Percentiles rank a stretch among this genome's conserved stretches.
These are phyloP conservation scores for Syncerus caffer DNA, from an alignment of 2,797 vertebrate genomes.

Conservation along the genomic window DNA sequence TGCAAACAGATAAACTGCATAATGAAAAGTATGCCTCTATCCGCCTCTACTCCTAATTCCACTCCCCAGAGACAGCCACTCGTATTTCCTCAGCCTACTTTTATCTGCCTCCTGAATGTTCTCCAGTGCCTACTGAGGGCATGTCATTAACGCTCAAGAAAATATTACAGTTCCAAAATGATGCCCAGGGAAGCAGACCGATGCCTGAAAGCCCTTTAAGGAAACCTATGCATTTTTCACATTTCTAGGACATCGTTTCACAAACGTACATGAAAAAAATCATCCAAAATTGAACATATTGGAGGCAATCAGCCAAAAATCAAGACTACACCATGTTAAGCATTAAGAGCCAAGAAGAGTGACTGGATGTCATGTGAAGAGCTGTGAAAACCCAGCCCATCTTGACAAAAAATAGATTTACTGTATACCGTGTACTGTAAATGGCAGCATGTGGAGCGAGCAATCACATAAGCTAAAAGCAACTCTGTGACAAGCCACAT, in stretches of 20 bases:
- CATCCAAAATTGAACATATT: slow-evolving; percentile 74
- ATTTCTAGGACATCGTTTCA: slow-evolving; percentile 72
- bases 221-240: slow-evolving; percentile 68
- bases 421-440: slow-evolving; percentile 65
- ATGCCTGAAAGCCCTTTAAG: slow-evolving; percentile 52
- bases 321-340: slow-evolving; percentile 73
- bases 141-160: background rate
- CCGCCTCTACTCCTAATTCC: background rate
- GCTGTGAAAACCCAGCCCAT: slow-evolving; percentile 73
- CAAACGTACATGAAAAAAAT: slow-evolving; percentile 68
- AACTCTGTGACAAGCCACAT: slow-evolving; percentile 60
- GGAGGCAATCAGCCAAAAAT: slow-evolving; percentile 78
- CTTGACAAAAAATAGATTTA: slow-evolving; percentile 77
- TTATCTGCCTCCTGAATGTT: background rate
- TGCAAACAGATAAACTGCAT: background rate
- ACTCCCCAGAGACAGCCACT: background rate
- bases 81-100: background rate
- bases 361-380: slow-evolving; percentile 72
- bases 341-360: slow-evolving; percentile 76
- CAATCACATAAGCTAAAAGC: slow-evolving; percentile 66
- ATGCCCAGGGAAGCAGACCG: background rate
- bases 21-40: background rate
- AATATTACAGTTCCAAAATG: slow-evolving; percentile 16
- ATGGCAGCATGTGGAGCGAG: slow-evolving; percentile 70
- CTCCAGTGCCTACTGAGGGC: background rate